These are phyloP conservation scores for Liodrosophila aerea DNA, from an alignment of 2,888 invertebrate species.

Conservation along the genomic window DNA sequence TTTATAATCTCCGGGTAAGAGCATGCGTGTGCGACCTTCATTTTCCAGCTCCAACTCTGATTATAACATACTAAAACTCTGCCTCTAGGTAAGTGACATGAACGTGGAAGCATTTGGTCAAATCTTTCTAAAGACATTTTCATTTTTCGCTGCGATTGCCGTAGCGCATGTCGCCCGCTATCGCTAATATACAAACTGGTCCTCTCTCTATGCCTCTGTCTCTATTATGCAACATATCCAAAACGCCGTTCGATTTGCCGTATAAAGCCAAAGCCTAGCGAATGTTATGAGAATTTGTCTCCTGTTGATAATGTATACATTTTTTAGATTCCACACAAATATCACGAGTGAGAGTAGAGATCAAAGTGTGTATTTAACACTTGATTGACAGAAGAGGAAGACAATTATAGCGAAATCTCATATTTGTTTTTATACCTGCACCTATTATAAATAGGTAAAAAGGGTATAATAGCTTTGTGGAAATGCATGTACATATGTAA, in stretches of 20 bases:
- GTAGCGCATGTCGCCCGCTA: constrained; percentile 8
- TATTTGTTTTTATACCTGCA: too few relatives aligned
- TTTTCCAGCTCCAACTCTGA: constrained; percentile 1
- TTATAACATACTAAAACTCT: too few relatives aligned
- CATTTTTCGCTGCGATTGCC: constrained; percentile 1
- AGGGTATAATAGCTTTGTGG: too few relatives aligned
- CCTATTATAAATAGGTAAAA: too few relatives aligned
- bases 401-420: too few relatives aligned
- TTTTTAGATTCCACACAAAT: too few relatives aligned
- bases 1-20: too few relatives aligned
- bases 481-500: too few relatives aligned
- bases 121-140: constrained; percentile 45
- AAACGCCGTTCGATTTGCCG: constrained; percentile 30
- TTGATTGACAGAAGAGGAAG: too few relatives aligned
- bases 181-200: constrained; percentile 48
- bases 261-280: constrained; percentile 8
- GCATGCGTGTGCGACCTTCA: constrained; percentile 55
- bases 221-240: constrained; percentile 45
- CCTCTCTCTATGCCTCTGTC: constrained; percentile 25
- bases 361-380: too few relatives aligned
- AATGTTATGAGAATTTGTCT: constrained; percentile 43
- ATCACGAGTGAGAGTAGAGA: too few relatives aligned
- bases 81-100: constrained; percentile 32
- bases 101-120: constrained; percentile 34
- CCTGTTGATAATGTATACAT: not conserved